These are phyloP conservation scores for Ericerus pela DNA, from an alignment of 1,140 invertebrate genomes.

Conservation along the genomic window DNA sequence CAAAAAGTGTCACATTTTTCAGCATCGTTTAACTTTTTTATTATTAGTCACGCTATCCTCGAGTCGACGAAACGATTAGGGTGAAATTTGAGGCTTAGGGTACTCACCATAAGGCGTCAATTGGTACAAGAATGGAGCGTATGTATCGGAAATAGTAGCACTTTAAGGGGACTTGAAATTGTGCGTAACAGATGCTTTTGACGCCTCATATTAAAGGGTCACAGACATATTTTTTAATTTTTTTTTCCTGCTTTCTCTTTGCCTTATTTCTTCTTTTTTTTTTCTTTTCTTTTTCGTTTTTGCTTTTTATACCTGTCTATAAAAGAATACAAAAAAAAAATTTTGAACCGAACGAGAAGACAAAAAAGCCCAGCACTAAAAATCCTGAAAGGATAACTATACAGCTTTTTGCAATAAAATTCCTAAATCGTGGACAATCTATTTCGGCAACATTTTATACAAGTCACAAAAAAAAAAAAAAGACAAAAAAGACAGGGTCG, in stretches of 20 bases:
- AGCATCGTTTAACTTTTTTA: not conserved
- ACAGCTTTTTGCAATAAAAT: too few species aligned
- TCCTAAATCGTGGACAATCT: too few species aligned
- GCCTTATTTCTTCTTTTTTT: not conserved
- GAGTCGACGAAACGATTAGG: slow-evolving; percentile 10
- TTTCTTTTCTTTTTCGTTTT: slow-evolving; percentile 1
- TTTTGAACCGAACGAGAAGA: too few species aligned
- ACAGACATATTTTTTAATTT: slow-evolving; percentile 10
- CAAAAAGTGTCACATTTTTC: slow-evolving; percentile 1
- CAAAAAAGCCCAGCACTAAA: too few species aligned
- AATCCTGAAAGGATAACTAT: too few species aligned
- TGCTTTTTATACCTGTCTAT: slow-evolving; percentile 1
- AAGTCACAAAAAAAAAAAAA: too few species aligned
- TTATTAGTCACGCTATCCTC: slow-evolving; percentile 5
- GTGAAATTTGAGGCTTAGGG: slow-evolving; percentile 9
- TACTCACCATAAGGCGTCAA: slow-evolving; percentile 9
- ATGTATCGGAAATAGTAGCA: slow-evolving; percentile 10
- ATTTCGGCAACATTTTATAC: too few species aligned
- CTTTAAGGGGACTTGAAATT: slow-evolving; percentile 12
- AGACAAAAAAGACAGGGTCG: too few species aligned
- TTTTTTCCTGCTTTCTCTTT: not conserved
- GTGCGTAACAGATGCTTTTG: slow-evolving; percentile 8
- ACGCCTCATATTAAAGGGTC: slow-evolving; percentile 10
- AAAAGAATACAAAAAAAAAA: too few species aligned
- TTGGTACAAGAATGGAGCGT: slow-evolving; percentile 10